A percentile compares a stretch with the other conserved stretches of the same genome.
Conservation (phyloP, 2,797 vertebrate species). For the Typhlichthys eigenmanni region DNA sequence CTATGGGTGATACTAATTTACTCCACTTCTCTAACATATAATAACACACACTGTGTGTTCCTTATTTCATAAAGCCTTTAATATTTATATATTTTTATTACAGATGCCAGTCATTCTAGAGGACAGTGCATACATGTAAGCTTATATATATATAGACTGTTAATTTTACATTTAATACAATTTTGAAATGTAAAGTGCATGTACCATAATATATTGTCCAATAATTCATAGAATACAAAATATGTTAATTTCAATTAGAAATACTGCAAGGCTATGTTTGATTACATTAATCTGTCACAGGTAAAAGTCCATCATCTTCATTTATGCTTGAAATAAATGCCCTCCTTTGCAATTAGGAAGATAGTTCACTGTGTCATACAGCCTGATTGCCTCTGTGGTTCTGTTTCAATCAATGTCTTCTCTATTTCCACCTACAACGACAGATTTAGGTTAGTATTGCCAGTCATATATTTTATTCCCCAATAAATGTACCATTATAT, state of each 20-base stretch:
- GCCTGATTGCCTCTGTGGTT: conserved; percentile 82
- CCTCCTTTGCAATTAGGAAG: conserved; percentile 10
- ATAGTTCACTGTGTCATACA: conserved; percentile 85
- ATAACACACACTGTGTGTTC: conserved; percentile 6
- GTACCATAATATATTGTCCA: conserved; percentile 48
- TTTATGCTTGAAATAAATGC: conserved; percentile 24
- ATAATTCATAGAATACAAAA: conserved; percentile 50
- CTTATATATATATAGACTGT: conserved; percentile 52
- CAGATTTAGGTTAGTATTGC: conserved; percentile 11
- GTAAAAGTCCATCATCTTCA: conserved; percentile 47
- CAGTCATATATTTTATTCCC: background rate
- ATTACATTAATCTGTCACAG: conserved; percentile 47
- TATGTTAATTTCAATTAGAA: conserved; percentile 42
- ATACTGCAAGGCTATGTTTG: conserved; percentile 47
- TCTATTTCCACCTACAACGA: conserved; percentile 91
- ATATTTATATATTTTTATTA: conserved; percentile 39
- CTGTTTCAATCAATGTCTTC: conserved; percentile 91
- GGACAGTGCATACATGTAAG: conserved; percentile 65
- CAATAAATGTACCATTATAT: background rate
- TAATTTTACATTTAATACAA: conserved; percentile 57
- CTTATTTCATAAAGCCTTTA: conserved; percentile 40
- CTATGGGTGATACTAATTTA: too few species aligned
- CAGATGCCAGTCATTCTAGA: conserved; percentile 52
- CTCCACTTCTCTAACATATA: too few species aligned
- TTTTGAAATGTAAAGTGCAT: conserved; percentile 76